These are phyloP conservation scores for Epistrophe eligans DNA, from an alignment of 2,888 invertebrate genomes.

Conservation along the genomic window DNA sequence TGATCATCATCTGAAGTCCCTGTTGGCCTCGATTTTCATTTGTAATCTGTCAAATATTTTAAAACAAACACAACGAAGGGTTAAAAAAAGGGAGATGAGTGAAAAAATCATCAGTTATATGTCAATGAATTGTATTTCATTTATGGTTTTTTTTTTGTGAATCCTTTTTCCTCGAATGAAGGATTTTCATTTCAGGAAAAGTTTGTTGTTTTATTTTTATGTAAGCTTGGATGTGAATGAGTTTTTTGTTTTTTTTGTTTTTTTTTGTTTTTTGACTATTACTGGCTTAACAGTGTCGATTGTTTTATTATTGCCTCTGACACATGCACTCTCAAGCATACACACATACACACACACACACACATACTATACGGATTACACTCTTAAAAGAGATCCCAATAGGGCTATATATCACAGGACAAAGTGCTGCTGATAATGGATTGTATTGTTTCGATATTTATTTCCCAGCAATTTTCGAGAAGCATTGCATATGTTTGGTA, in stretches of 20 bases:
- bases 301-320: constrained; percentile 68
- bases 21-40: constrained; percentile 65
- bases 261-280: constrained; percentile 41
- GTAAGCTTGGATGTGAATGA: neutral
- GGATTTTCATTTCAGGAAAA: neutral
- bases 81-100: constrained; percentile 20
- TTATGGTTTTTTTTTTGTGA: constrained; percentile 4
- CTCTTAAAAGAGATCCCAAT: constrained; percentile 50
- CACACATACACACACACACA: neutral
- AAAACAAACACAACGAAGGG: constrained; percentile 10
- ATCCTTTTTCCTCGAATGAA: constrained; percentile 41
- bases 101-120: constrained; percentile 60
- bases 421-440: constrained; percentile 65
- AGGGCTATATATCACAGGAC: constrained; percentile 53
- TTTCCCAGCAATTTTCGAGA: constrained; percentile 50
- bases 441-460: constrained; percentile 72
- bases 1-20: constrained; percentile 67
- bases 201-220: neutral
- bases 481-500: neutral
- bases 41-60: constrained; percentile 59
- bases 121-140: constrained; percentile 54
- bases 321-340: constrained; percentile 23
- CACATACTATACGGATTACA: constrained; percentile 48
- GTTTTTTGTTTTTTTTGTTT: neutral
- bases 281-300: constrained; percentile 60